phyloP scores from a whole-genome alignment of 2,797 vertebrate genomes.

The Channa striata region DNA sequence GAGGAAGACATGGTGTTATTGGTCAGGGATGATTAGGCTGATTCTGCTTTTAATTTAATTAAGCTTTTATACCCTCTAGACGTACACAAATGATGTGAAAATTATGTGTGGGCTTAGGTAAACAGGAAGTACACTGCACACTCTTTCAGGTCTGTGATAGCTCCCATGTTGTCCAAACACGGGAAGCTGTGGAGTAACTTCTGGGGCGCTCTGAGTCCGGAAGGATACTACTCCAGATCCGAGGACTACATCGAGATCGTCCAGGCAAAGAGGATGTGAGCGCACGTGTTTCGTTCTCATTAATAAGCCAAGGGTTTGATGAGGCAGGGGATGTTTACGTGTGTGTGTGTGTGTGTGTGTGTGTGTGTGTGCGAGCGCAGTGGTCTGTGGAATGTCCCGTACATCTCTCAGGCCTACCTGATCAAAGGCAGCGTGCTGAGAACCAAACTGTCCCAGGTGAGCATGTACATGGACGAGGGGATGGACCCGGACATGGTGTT shows the following conservation, averaged over 20 bases:
- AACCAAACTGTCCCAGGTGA: slow-evolving; percentile 76
- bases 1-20: too few relatives aligned
- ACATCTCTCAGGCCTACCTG: slow-evolving; percentile 89
- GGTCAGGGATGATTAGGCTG: too few relatives aligned
- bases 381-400: slow-evolving; percentile 92
- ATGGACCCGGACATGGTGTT: slow-evolving; percentile 91
- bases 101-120: too few relatives aligned
- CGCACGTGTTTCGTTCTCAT: background rate
- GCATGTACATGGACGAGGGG: slow-evolving; percentile 80
- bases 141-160: slow-evolving; percentile 84
- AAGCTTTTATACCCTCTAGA: too few relatives aligned
- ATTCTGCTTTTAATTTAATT: too few relatives aligned
- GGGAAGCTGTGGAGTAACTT: slow-evolving; percentile 96
- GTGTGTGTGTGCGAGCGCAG: slow-evolving; percentile 65
- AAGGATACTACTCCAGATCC: slow-evolving; percentile 90
- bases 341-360: slow-evolving; percentile 11
- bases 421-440: slow-evolving; percentile 85
- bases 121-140: too few relatives aligned
- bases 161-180: slow-evolving; percentile 89
- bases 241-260: slow-evolving; percentile 95
- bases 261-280: slow-evolving; percentile 90
- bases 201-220: slow-evolving; percentile 91
- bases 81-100: too few relatives aligned
- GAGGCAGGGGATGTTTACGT: background rate
- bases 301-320: too few relatives aligned